These are phyloP conservation scores for Nestor notabilis DNA, from an alignment of 2,113 vertebrate species.

Conservation along the genomic window DNA sequence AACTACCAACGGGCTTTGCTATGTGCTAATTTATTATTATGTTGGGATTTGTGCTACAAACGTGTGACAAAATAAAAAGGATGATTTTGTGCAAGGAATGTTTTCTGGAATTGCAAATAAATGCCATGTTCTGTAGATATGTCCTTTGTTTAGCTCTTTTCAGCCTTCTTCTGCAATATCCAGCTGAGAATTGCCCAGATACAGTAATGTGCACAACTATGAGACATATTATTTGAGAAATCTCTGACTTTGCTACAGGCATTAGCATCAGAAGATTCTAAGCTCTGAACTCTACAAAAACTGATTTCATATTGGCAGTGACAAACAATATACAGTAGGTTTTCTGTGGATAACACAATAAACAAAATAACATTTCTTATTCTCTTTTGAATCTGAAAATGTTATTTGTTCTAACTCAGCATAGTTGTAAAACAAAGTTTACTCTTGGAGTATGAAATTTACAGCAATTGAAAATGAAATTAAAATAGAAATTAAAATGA, in stretches of 20 bases:
- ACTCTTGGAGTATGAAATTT: neutral
- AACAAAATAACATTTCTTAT: neutral
- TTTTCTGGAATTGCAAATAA: constrained; percentile 31
- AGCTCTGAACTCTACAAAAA: neutral
- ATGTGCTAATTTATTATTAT: constrained; percentile 1
- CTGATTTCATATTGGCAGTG: neutral
- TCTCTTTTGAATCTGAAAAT: neutral
- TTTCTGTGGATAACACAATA: neutral
- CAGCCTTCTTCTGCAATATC: neutral
- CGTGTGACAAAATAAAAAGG: neutral
- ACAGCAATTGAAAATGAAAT: neutral
- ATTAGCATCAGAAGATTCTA: neutral
- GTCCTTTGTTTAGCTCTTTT: constrained; percentile 1
- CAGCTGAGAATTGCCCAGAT: neutral
- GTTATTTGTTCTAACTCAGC: neutral
- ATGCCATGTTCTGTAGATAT: neutral
- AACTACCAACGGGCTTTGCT: neutral
- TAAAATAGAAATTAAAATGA: neutral
- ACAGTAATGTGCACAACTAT: neutral
- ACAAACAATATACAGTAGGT: neutral
- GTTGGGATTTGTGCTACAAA: constrained; percentile 1
- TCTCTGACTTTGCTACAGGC: constrained; percentile 17
- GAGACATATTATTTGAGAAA: constrained; percentile 25
- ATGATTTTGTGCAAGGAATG: neutral
- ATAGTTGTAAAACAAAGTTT: neutral